A percentile compares a stretch with the other conserved stretches of the same genome.
These are phyloP conservation scores for Sebastes oblongus DNA, from an alignment of 2,797 vertebrate genomes.

Conservation along the genomic window DNA sequence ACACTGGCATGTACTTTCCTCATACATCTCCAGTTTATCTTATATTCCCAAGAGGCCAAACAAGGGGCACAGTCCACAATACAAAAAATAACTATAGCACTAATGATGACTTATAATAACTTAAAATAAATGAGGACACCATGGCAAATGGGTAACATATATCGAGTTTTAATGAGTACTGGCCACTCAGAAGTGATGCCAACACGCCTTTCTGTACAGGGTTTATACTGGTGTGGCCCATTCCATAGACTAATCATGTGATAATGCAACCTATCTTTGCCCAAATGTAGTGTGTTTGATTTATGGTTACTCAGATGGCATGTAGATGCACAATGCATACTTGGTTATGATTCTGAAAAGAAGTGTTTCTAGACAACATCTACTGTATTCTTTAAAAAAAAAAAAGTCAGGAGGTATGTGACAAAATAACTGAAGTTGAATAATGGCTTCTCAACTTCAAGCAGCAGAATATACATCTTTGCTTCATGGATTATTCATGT, in stretches of 20 bases:
- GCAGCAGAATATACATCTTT: slow-evolving; percentile 65
- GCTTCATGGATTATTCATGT: slow-evolving; percentile 78
- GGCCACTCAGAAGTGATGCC: not conserved
- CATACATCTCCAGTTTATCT: slow-evolving; percentile 57
- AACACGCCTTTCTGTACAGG: not conserved
- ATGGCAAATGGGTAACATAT: not conserved
- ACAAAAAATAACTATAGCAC: slow-evolving; percentile 2
- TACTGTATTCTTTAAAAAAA: slow-evolving; percentile 29
- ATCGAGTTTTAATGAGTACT: not conserved
- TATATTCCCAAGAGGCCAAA: slow-evolving; percentile 35
- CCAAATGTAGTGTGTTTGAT: slow-evolving; percentile 44
- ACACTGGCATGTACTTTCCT: slow-evolving; percentile 12
- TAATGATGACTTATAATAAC: slow-evolving; percentile 11
- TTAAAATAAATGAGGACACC: not conserved
- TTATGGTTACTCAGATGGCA: slow-evolving; percentile 42
- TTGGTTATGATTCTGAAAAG: slow-evolving; percentile 56
- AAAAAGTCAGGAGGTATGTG: slow-evolving; percentile 32
- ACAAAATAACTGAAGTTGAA: slow-evolving; percentile 71
- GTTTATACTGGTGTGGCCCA: not conserved
- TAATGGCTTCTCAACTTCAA: slow-evolving; percentile 71
- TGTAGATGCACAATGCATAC: slow-evolving; percentile 40
- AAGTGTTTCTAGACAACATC: slow-evolving; percentile 45
- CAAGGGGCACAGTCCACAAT: not conserved
- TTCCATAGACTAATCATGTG: not conserved
- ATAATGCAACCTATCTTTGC: slow-evolving; percentile 22